Evolutionary conservation across 2,113 vertebrate genomes (phyloP).

Genomic region (Cercocebus atys): DNA sequence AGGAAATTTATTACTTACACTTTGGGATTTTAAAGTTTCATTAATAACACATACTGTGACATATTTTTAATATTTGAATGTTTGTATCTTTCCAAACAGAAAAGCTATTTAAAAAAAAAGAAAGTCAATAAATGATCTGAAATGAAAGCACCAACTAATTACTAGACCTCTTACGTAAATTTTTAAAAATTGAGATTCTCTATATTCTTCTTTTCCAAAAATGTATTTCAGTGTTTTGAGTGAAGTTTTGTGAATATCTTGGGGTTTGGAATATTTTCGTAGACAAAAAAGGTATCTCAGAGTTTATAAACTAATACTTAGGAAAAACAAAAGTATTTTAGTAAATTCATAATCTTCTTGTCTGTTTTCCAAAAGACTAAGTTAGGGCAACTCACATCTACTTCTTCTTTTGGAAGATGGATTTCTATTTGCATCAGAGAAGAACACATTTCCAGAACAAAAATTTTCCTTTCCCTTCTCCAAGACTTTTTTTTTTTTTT

Average conservation of each 20-base stretch:
- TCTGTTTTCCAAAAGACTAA: slow-evolving; percentile 53
- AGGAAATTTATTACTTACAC: background rate
- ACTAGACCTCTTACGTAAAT: background rate
- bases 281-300: background rate
- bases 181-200: slow-evolving; percentile 17
- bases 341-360: slow-evolving; percentile 45
- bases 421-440: slow-evolving; percentile 56
- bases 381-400: slow-evolving; percentile 38
- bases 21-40: background rate
- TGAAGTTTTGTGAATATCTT: slow-evolving; percentile 48
- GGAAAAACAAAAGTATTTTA: slow-evolving; percentile 26
- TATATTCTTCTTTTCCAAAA: slow-evolving; percentile 4
- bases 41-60: background rate
- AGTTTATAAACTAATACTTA: slow-evolving; percentile 39
- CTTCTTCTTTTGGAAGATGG: slow-evolving; percentile 54
- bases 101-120: background rate
- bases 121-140: background rate
- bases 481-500: slow-evolving; percentile 59
- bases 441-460: slow-evolving; percentile 59
- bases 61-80: background rate
- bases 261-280: slow-evolving; percentile 19
- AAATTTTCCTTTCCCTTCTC: slow-evolving; percentile 60
- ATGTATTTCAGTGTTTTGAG: slow-evolving; percentile 20
- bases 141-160: slow-evolving; percentile 31
- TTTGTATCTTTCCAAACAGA: slow-evolving; percentile 16